Evolutionary conservation across 2,797 vertebrate species (phyloP).

Genomic region (Coilia nasus): DNA sequence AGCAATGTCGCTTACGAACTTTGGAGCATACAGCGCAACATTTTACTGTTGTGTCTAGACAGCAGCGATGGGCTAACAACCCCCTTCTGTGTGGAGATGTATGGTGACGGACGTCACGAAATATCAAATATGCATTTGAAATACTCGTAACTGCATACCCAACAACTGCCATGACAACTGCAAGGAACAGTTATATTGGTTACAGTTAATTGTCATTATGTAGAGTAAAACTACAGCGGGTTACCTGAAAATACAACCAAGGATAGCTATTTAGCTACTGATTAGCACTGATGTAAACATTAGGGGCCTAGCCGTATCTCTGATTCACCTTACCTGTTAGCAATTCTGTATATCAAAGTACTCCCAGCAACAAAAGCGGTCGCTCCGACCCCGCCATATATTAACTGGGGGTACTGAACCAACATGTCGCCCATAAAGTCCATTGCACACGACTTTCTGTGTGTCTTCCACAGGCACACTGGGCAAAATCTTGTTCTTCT

Average conservation of each 20-base stretch:
- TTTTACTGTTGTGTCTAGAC: background rate
- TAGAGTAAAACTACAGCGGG: background rate
- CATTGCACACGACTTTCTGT: conserved; percentile 64
- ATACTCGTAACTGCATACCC: background rate
- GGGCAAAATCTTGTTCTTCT: background rate
- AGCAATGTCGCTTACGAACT: background rate
- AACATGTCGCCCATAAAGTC: conserved; percentile 76
- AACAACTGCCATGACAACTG: background rate
- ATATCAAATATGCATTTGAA: background rate
- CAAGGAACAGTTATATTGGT: background rate
- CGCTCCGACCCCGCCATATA: conserved; percentile 83
- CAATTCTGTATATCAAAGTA: conserved; percentile 83
- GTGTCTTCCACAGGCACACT: background rate
- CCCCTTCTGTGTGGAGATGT: background rate
- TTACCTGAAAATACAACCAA: background rate
- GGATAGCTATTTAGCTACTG: background rate
- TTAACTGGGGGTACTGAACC: conserved; percentile 72
- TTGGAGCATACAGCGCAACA: background rate
- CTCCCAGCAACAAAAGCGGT: conserved; percentile 81
- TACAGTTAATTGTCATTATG: background rate
- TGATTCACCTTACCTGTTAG: conserved; percentile 76
- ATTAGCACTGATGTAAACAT: background rate
- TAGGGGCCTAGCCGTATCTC: background rate
- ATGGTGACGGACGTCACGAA: background rate
- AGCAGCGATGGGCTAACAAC: background rate